Conservation (phyloP, 2,888 invertebrate species). For the Tetranychus truncatus region DNA sequence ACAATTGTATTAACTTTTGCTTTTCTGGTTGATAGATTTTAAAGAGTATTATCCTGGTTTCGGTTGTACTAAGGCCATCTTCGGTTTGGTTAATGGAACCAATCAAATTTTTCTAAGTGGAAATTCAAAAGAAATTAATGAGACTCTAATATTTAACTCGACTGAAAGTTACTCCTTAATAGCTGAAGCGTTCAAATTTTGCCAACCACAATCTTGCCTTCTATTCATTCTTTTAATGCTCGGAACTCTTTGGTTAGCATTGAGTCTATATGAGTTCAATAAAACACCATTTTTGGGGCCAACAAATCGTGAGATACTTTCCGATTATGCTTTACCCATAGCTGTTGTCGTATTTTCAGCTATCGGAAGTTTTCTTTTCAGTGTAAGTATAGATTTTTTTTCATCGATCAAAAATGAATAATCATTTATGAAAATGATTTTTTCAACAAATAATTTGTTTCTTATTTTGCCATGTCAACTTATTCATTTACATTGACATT, state of each 20-base stretch:
- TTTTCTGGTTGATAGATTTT: conserved; percentile 3
- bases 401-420: neutral
- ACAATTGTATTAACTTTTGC: neutral
- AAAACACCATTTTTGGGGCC: conserved; percentile 30
- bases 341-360: conserved; percentile 33
- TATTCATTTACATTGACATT: neutral
- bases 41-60: neutral
- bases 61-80: neutral
- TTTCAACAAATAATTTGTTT: neutral
- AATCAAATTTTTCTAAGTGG: neutral
- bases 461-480: neutral
- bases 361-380: conserved; percentile 33
- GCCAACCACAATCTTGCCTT: neutral
- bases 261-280: conserved; percentile 37
- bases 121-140: neutral
- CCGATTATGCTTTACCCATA: conserved; percentile 34
- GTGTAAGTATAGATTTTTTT: neutral
- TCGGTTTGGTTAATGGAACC: neutral
- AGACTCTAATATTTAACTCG: neutral
- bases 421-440: neutral
- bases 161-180: neutral
- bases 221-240: conserved; percentile 34
- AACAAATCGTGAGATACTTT: conserved; percentile 31
- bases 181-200: neutral
- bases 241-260: conserved; percentile 38